Base-by-base conservation (phyloP, 2,113 vertebrate species). In the Sula dactylatra region DNA sequence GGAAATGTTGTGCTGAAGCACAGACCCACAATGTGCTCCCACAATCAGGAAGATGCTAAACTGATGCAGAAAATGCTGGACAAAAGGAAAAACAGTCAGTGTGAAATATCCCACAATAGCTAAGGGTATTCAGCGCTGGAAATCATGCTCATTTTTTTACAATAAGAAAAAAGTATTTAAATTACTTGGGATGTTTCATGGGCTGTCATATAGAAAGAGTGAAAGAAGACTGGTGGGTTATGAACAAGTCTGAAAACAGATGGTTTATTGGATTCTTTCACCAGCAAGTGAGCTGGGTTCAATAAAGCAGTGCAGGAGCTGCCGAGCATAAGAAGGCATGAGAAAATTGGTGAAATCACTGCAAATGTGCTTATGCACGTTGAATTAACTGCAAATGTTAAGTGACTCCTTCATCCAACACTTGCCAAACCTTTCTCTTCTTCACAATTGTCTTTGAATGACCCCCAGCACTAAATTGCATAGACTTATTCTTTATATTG, bases 41-140 rank as follows among this genome's bases (percentile, higher is more conserved):
- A 54, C 27, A 59, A 16, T 7, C 54, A 85, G 47, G n/a, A 49
- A 82, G 20, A 32, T 45, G 59, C 32, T 50, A 32, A 70, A 38
- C 45, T 70, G 45, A 56, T 42, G 62, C 19, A 76, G 40, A 79
- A 64, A 76, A 59, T 9, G 15, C 27, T 73, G 58, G 77, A 54
- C 29, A 45, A 87, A 94, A 52, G 38, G 55, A 3, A 79, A 76
- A 90, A 27, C 5, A 36, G 31, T 6, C 71, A 32, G 8, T 16
- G 31, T 58, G 58, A 56, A 27, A 4, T 13, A 49, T 31, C 22
- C 34, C 34, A 10, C 31, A 32, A 17, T 1, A 86, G 54, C 54
- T 40, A 45, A 71, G 26, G 0, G 0, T 50, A 17, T 36, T 61
- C 18, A 9, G 26, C 1, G 3, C 25, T 66, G 1, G 4, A 55